Base-by-base conservation (phyloP, 2,797 vertebrate genomes). In the Distichodus sexfasciatus region DNA sequence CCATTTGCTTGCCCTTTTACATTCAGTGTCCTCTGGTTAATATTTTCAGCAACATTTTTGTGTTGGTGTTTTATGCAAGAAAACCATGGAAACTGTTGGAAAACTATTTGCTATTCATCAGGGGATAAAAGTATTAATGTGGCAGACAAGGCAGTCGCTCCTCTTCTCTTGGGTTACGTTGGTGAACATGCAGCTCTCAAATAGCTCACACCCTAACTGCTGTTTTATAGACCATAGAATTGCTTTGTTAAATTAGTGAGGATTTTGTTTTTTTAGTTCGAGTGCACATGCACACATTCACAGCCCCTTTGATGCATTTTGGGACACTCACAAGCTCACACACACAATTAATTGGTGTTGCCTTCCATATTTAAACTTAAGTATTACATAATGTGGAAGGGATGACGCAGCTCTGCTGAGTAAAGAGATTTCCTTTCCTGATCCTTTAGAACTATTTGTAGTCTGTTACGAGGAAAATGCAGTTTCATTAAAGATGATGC, bases 321-420 rank as follows among this genome's bases (percentile, higher is more conserved):
- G 6, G 6, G 10, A 19, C n/a, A 35, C 12, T 5, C 28, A 35
- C 17, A 48, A 12, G 10, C 23, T 15, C 14, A 17, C 11, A 12
- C 15, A 54, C 28, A 28, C 46, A 48, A 21, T 29, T 69, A 35
- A 46, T 43, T 50, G 44, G 31, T 26, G 51, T 36, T 41, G 35
- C 53, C 11, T 58, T 12, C 15, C 40, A 4, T 53, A 9, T 48
- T 41, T 31, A 23, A 33, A 15, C 17, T 53, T 44, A n/a, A 29
- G 46, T 21, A 48, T 75, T 53, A 61, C 44, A 36, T 75, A 36
- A 61, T 40, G 4, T 11, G 55, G 43, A 75, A 24, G 19, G 10
- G 66, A 71, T 47, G 46, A 14, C 23, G 6, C 31, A 23, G 33
- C 36, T 57, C 33, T 59, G 69, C 69, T 76, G 65, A 76, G 51